Evolutionary conservation across 2,797 vertebrate species (phyloP).

Genomic region (Phoxinus dragarum): DNA sequence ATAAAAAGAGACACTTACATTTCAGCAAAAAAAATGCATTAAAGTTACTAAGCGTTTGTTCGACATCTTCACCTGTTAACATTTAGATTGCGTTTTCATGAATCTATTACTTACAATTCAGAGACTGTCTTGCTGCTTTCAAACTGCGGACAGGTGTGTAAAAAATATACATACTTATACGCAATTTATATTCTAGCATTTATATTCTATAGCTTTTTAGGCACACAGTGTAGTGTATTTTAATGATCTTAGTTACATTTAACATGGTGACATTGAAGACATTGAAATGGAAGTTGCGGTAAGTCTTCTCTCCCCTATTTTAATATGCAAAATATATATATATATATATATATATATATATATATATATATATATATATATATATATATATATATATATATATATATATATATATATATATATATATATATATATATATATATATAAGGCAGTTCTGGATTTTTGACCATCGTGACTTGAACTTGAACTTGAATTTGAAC

Average conservation of each 20-base stretch:
- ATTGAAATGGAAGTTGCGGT: not conserved
- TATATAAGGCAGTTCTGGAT: not conserved
- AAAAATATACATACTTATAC: not conserved
- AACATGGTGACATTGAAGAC: not conserved
- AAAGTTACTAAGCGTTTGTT: not conserved
- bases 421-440: no score
- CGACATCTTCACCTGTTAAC: not conserved
- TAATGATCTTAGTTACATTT: not conserved
- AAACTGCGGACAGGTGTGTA: no score
- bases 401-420: no score
- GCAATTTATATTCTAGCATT: no score
- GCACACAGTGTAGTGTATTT: not conserved
- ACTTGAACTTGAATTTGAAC: not conserved
- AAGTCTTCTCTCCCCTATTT: not conserved
- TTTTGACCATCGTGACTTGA: not conserved
- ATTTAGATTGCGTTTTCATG: no score
- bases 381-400: no score
- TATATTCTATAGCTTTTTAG: not conserved
- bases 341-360: no score
- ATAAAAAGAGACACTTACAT: not conserved
- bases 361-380: no score
- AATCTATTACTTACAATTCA: no score
- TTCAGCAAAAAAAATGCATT: not conserved
- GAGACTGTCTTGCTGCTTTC: no score
- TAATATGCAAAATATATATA: not conserved